phyloP scores from a whole-genome alignment of 2,797 vertebrate genomes.

The Scleropages formosus region DNA sequence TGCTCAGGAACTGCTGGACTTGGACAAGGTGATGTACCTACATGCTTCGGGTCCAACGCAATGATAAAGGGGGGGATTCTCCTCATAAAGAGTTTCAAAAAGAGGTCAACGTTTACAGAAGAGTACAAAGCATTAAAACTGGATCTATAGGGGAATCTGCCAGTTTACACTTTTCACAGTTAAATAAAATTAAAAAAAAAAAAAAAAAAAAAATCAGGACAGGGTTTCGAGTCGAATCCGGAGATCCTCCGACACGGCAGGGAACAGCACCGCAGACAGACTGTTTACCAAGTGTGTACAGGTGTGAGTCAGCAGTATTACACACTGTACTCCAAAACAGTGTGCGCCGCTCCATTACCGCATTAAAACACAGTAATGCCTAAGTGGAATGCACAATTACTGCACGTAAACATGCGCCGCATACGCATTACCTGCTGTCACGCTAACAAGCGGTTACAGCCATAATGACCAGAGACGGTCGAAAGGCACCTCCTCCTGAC shows the following conservation, averaged over 20 bases:
- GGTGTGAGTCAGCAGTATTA: constrained; percentile 14
- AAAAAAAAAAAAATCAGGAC: too few species aligned
- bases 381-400: neutral
- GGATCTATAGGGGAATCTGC: too few species aligned
- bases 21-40: neutral
- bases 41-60: too few species aligned
- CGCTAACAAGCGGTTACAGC: neutral
- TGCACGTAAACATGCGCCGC: too few species aligned
- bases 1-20: neutral
- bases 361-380: constrained; percentile 7
- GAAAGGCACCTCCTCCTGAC: neutral
- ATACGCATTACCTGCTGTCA: neutral
- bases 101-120: too few species aligned
- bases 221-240: too few species aligned
- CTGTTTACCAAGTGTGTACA: neutral
- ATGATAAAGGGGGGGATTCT: too few species aligned
- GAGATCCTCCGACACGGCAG: neutral
- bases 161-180: too few species aligned
- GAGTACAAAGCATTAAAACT: too few species aligned
- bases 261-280: neutral
- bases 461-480: neutral
- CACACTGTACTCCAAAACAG: neutral
- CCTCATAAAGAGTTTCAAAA: too few species aligned
- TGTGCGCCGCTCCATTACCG: constrained; percentile 14
- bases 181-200: too few species aligned